A percentile compares a stretch with the other conserved stretches of the same genome.
Conservation (phyloP, 2,888 invertebrate genomes). For the Horisme vitalbata region DNA sequence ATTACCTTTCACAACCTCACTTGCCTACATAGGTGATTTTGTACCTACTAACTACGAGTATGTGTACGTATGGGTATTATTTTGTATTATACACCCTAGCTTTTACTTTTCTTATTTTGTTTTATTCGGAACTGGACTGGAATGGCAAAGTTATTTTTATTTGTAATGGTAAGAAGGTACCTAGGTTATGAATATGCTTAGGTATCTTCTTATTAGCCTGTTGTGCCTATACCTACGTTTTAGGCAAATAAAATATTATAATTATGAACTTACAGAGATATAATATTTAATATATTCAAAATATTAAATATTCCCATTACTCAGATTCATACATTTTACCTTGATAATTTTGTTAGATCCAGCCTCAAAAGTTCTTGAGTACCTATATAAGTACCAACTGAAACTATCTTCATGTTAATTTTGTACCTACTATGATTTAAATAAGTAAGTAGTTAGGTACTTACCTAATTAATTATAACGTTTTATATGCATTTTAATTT, state of each 20-base stretch:
- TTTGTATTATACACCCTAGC: conserved; percentile 15
- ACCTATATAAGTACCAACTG: too few relatives aligned
- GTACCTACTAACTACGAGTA: too few relatives aligned
- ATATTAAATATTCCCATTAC: too few relatives aligned
- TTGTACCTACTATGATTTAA: not conserved
- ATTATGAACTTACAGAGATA: too few relatives aligned
- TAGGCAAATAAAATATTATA: not conserved
- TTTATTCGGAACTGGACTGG: conserved; percentile 9
- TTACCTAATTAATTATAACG: not conserved
- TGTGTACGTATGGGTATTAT: conserved; percentile 17
- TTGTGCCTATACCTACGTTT: not conserved
- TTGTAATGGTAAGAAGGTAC: not conserved
- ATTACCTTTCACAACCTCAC: conserved; percentile 14
- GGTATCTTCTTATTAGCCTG: not conserved
- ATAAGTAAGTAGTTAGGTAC: too few relatives aligned
- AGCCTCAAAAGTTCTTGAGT: not conserved
- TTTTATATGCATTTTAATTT: conserved; percentile 3
- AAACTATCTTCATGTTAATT: conserved; percentile 2
- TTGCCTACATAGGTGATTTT: too few relatives aligned
- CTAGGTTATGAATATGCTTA: not conserved
- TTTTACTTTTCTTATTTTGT: conserved; percentile 1
- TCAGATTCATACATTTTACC: too few relatives aligned
- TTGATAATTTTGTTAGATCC: too few relatives aligned
- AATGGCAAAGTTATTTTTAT: conserved; percentile 2
- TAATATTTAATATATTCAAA: too few relatives aligned